A percentile compares a stretch with the other conserved stretches of the same genome.
Evolutionary conservation across 2,797 vertebrate genomes (phyloP).

Genomic region (Macropus fuliginosus): DNA sequence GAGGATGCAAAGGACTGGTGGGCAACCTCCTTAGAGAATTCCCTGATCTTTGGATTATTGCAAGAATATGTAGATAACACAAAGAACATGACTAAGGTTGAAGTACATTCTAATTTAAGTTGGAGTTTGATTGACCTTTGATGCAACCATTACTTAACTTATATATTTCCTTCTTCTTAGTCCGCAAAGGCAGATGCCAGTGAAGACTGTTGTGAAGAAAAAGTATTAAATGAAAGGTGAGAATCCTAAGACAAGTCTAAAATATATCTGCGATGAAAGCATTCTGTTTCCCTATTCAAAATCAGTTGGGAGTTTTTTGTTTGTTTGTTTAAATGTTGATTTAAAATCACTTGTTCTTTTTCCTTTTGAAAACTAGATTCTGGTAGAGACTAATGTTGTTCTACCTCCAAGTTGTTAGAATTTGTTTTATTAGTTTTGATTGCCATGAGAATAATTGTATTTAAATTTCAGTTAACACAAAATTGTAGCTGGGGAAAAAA

Average conservation of each 20-base stretch:
- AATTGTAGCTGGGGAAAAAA: neutral
- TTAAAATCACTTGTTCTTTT: neutral
- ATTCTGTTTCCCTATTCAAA: neutral
- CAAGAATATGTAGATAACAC: neutral
- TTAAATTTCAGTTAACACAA: slow-evolving; percentile 42
- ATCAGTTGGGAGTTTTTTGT: neutral
- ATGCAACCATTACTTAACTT: slow-evolving; percentile 52
- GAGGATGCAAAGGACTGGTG: neutral
- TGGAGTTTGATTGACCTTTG: neutral
- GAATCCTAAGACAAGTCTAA: slow-evolving; percentile 32
- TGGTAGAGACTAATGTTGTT: slow-evolving; percentile 31
- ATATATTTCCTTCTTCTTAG: slow-evolving; percentile 77
- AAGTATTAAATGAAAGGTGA: slow-evolving; percentile 81
- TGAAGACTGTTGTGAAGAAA: slow-evolving; percentile 80
- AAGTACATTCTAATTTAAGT: neutral
- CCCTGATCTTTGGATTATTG: neutral
- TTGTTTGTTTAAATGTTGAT: neutral
- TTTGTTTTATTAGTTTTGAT: slow-evolving; percentile 11
- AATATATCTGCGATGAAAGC: neutral
- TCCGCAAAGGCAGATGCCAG: slow-evolving; percentile 78
- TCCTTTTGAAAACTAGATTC: slow-evolving; percentile 48
- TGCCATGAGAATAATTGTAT: neutral
- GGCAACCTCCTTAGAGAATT: neutral
- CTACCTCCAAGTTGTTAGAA: neutral
- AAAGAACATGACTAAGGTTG: neutral